Base-by-base conservation (phyloP, 2,113 vertebrate species). In the Engraulis encrasicolus region DNA sequence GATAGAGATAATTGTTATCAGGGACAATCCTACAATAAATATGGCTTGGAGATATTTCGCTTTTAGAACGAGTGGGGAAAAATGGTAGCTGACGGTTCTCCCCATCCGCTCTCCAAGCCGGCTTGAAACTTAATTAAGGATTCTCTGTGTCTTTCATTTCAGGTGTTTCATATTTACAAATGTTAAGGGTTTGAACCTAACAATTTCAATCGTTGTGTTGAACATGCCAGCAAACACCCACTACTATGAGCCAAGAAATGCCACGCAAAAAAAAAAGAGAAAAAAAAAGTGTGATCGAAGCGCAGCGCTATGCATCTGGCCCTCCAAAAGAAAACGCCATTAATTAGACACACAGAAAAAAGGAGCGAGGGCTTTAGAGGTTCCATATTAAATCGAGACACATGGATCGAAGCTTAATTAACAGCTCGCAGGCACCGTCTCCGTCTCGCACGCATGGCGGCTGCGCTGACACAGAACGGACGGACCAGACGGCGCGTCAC, bases 361-460 rank as follows among this genome's bases (percentile, higher is more conserved):
- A 48, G 45, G 82, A 77, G 20, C 81, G 7, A 45, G 15, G 37
- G 54, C 81, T 86, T 87, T 79, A 18, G 40, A 45, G 5, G 40
- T 81, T 86, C 83, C 89, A 90, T 84, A 88, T 92, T 90, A 92
- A 89, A 88, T 77, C 79, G 87, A 71, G 84, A 86, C 90, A 61
- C 85, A 50, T 81, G 77, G 83, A 94, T 93, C 88, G 87, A 93
- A 92, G 85, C 85, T 87, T 90, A 88, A 93, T 94, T 92, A 92
- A 88, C 88, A 87, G 81, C 77, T 71, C 18, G 34, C 40, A 34
- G 18, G 50, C 52, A 20, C 45, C 81, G 82, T 80, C 5, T 17
- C n/a, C n/a, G n/a, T n/a, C n/a, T n/a, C n/a, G n/a, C n/a, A n/a
- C n/a, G n/a, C n/a, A n/a, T n/a, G n/a, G 31, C 66, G 9, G 4